Conservation (phyloP, 2,888 invertebrate genomes). For the Synanthedon myopaeformis region DNA sequence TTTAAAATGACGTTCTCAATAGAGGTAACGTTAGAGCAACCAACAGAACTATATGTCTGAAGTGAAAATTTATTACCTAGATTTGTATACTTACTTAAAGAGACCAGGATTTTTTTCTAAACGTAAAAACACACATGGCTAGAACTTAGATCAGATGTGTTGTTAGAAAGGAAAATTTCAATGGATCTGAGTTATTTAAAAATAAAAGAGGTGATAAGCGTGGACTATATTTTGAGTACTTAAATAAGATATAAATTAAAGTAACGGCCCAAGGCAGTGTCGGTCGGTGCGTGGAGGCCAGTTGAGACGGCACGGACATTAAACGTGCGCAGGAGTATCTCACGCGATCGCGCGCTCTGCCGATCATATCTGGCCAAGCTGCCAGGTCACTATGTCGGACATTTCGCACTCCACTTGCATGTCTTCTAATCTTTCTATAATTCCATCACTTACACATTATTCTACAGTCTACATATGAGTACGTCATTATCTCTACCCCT, state of each 20-base stretch:
- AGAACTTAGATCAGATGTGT: too few relatives aligned
- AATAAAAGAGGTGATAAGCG: not conserved
- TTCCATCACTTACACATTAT: slow-evolving; percentile 11
- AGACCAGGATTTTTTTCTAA: too few relatives aligned
- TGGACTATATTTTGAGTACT: not conserved
- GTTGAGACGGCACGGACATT: slow-evolving; percentile 32
- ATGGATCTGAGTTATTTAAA: too few relatives aligned
- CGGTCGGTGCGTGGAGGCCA: slow-evolving; percentile 19
- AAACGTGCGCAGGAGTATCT: slow-evolving; percentile 47
- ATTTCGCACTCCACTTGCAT: slow-evolving; percentile 27
- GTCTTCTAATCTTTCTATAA: slow-evolving; percentile 26
- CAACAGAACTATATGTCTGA: too few relatives aligned
- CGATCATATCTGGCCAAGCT: slow-evolving; percentile 20
- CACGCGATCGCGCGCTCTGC: slow-evolving; percentile 44
- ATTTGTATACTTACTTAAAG: too few relatives aligned
- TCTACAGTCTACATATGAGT: too few relatives aligned
- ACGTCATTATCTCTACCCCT: too few relatives aligned
- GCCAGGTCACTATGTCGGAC: slow-evolving; percentile 48
- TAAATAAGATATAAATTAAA: slow-evolving; percentile 20
- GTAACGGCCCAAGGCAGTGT: slow-evolving; percentile 22
- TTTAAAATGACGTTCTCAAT: too few relatives aligned
- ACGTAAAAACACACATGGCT: too few relatives aligned
- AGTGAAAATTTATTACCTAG: too few relatives aligned
- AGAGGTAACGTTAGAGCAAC: too few relatives aligned
- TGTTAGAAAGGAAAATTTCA: too few relatives aligned